Percentiles rank a stretch among this genome's conserved stretches.
These are phyloP conservation scores for Micrasema longulum DNA, from an alignment of 1,140 invertebrate genomes.

Conservation along the genomic window DNA sequence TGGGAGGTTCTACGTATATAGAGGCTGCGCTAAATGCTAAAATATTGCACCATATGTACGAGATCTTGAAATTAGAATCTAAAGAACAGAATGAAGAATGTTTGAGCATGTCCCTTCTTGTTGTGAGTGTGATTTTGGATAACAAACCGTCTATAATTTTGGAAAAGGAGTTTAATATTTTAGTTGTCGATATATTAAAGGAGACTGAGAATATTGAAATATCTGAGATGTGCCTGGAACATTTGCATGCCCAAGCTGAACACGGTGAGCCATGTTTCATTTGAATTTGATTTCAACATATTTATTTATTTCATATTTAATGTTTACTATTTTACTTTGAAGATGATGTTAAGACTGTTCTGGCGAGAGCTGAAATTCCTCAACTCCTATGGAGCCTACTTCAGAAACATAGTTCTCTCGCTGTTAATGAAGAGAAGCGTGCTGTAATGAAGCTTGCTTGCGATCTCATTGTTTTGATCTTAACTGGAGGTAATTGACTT, in stretches of 20 bases:
- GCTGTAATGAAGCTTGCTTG: slow-evolving; percentile 85
- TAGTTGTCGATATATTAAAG: slow-evolving; percentile 72
- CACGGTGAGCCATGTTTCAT: slow-evolving; percentile 69
- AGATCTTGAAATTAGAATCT: slow-evolving; percentile 63
- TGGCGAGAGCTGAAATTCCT: slow-evolving; percentile 81
- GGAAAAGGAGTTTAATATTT: slow-evolving; percentile 68
- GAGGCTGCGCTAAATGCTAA: slow-evolving; percentile 75
- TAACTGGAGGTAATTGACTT: slow-evolving; percentile 80
- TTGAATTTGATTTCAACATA: background rate
- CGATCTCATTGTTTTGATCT: slow-evolving; percentile 84
- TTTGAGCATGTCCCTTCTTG: slow-evolving; percentile 74
- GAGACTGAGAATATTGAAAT: slow-evolving; percentile 75
- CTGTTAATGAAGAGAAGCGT: slow-evolving; percentile 76
- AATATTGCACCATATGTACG: slow-evolving; percentile 72
- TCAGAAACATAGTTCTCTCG: slow-evolving; percentile 75
- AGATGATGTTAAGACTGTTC: slow-evolving; percentile 82
- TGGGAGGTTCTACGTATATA: slow-evolving; percentile 77
- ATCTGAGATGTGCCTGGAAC: slow-evolving; percentile 80
- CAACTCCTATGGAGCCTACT: slow-evolving; percentile 80
- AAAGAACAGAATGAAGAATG: slow-evolving; percentile 62
- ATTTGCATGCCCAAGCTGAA: slow-evolving; percentile 80
- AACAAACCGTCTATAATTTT: slow-evolving; percentile 71
- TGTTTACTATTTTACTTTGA: slow-evolving; percentile 54
- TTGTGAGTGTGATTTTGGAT: slow-evolving; percentile 82
- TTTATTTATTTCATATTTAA: background rate